These are phyloP conservation scores for Xylota sylvarum DNA, from an alignment of 2,888 invertebrate species.

Conservation along the genomic window DNA sequence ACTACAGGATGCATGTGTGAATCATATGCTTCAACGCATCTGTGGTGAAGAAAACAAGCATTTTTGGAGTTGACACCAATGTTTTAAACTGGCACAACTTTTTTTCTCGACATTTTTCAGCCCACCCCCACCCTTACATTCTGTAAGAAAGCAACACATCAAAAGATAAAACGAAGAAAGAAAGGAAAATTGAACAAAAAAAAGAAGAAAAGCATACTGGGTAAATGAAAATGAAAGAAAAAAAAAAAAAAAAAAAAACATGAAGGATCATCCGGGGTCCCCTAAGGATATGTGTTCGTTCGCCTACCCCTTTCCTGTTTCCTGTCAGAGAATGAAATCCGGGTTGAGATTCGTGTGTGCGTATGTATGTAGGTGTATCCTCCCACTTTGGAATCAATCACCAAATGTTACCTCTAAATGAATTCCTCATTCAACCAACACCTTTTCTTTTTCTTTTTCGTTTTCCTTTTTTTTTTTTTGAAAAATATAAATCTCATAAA, in stretches of 20 bases:
- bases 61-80: too few relatives aligned
- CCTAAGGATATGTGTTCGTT: constrained; percentile 25
- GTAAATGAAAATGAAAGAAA: constrained; percentile 46
- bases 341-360: not conserved
- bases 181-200: not conserved
- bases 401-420: constrained; percentile 11
- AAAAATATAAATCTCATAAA: constrained; percentile 26
- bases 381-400: constrained; percentile 11
- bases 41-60: too few relatives aligned
- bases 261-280: constrained; percentile 50
- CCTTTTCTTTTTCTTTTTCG: not conserved
- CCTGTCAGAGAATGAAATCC: constrained; percentile 17
- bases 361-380: not conserved
- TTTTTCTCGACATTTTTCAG: too few relatives aligned
- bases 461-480: not conserved
- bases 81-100: too few relatives aligned
- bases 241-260: not conserved
- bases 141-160: constrained; percentile 1
- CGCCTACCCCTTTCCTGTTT: constrained; percentile 38
- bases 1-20: too few relatives aligned
- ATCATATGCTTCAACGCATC: too few relatives aligned
- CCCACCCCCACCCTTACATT: not conserved
- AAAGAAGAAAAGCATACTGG: constrained; percentile 23
- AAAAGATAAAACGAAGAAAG: not conserved
- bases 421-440: constrained; percentile 12